These are phyloP conservation scores for Oenanthe oenanthe DNA, from an alignment of 2,113 vertebrate species.

Conservation along the genomic window DNA sequence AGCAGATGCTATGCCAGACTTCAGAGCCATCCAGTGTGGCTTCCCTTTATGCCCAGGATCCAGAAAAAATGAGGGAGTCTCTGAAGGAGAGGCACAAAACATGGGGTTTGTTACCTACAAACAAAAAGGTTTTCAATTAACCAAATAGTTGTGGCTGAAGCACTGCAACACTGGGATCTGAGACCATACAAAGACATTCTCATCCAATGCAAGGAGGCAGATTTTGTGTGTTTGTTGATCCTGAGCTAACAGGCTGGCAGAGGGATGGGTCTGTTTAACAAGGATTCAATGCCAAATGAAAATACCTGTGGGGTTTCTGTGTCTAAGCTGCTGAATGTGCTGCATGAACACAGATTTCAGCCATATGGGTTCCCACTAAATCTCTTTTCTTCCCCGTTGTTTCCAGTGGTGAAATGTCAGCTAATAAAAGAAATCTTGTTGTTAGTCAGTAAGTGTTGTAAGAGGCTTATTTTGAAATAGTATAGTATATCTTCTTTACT, in stretches of 20 bases:
- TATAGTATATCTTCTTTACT: not conserved
- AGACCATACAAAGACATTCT: not conserved
- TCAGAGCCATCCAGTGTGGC: rapidly evolving
- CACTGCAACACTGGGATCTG: rapidly evolving
- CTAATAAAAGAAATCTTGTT: not conserved
- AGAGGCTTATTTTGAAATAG: not conserved
- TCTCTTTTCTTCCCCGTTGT: not conserved
- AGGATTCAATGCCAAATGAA: not conserved
- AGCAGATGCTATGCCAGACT: not conserved
- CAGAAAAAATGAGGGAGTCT: not conserved
- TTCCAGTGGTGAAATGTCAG: not conserved
- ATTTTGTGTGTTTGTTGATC: not conserved
- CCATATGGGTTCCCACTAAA: not conserved
- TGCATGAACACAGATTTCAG: not conserved
- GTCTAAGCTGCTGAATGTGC: not conserved
- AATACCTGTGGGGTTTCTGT: not conserved
- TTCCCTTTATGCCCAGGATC: not conserved
- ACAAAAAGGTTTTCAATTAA: not conserved
- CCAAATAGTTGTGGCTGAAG: not conserved
- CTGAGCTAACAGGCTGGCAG: not conserved
- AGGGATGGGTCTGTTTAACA: rapidly evolving
- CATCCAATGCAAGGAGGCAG: not conserved
- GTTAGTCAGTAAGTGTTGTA: not conserved
- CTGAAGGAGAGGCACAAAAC: not conserved
- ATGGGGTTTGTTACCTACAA: not conserved